Conservation (phyloP, 2,888 invertebrate species). For the Chrysotoxum bicinctum region DNA sequence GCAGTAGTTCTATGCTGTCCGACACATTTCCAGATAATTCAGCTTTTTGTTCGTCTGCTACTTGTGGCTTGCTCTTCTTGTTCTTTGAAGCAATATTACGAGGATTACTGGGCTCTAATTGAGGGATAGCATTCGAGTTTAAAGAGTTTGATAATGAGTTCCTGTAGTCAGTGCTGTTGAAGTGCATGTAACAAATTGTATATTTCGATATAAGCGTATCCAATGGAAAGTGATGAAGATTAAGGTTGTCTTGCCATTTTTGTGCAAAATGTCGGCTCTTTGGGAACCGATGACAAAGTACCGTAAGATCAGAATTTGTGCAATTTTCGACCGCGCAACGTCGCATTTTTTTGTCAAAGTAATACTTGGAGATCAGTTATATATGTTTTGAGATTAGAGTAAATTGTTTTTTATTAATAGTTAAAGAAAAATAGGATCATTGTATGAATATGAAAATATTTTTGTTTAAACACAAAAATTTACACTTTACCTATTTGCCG, state of each 20-base stretch:
- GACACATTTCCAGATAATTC: slow-evolving; percentile 40
- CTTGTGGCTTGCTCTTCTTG: neutral
- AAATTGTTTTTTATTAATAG: neutral
- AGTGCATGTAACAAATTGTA: slow-evolving; percentile 58
- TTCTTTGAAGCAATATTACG: slow-evolving; percentile 10
- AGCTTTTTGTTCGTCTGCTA: neutral
- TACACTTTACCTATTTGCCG: neutral
- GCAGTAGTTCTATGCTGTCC: slow-evolving; percentile 73
- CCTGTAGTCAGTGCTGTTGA: slow-evolving; percentile 49
- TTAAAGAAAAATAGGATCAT: neutral
- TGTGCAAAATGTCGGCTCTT: slow-evolving; percentile 32
- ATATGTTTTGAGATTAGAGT: neutral
- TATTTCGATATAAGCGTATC: slow-evolving; percentile 55
- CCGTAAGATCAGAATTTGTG: slow-evolving; percentile 44
- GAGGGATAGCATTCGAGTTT: slow-evolving; percentile 47
- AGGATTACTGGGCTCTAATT: slow-evolving; percentile 24
- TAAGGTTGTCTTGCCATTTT: slow-evolving; percentile 54
- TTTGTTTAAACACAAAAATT: neutral
- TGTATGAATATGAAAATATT: neutral
- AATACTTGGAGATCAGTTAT: neutral
- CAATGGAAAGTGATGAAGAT: slow-evolving; percentile 35
- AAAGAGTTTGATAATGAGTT: slow-evolving; percentile 28
- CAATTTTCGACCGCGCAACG: slow-evolving; percentile 64
- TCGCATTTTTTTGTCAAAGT: slow-evolving; percentile 31
- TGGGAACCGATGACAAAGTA: slow-evolving; percentile 62